Evolutionary conservation across 2,797 vertebrate genomes (phyloP), one percentile per base, ranked within the genome.

Genomic region (Setipinna tenuifilis): DNA sequence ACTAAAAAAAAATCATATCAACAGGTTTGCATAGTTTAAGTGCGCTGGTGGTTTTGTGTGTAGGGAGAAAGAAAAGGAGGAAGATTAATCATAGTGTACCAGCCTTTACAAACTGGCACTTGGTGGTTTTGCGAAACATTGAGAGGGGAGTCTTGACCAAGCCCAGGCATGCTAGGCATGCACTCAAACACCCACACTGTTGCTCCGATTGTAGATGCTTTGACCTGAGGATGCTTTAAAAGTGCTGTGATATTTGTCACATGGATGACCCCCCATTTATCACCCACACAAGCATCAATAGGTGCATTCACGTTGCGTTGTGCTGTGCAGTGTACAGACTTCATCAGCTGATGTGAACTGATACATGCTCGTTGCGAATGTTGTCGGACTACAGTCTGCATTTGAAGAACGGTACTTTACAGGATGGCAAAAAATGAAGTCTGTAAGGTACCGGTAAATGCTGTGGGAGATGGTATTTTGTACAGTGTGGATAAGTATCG

Each of bases 201-300:
- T 44, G 35, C 71, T 44, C 19, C 41, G 71, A 78, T 4, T 10
- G 35, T 2, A 41, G 71, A 44, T 31, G 31, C 71, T 78, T 78
- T 78, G 71, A 78, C 71, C 71, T 44, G 6, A 41, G 31, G 71
- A 78, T 21, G 71, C 16, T 44, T 17, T 78, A 31, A 44, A 44
- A 78, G 44, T 44, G 71, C 17, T 78, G 71, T 44, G 71, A 44
- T 41, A 41, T 78, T 25, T 78, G 71, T 41, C 71, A 78, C 81
- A 23, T 82, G 46, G 46, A 46, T 50, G 46, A 82, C 54, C 23
- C 71, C 28, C 35, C 19, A 9, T 54, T 54, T 54, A 21, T 35
- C 71, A 78, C 31, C 19, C 35, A 41, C 31, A 78, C 71, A 41
- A 21, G 19, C 31, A 44, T 78, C 71, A 78, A 78, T 78, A 78